Evolutionary conservation across 2,113 vertebrate species (phyloP).

Genomic region (Silurus meridionalis): DNA sequence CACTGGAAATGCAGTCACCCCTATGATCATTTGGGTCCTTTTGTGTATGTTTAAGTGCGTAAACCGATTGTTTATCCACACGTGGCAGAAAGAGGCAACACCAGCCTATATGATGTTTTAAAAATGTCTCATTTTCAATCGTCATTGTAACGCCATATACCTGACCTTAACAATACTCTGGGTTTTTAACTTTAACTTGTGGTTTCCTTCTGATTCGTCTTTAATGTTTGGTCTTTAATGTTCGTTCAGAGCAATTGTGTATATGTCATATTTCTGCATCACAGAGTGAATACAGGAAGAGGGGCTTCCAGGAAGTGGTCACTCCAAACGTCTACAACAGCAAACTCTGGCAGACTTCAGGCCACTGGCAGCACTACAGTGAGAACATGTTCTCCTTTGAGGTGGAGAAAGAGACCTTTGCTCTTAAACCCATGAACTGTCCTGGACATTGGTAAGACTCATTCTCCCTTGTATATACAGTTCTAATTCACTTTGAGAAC

Average conservation of each 20-base stretch:
- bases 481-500: not conserved
- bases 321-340: slow-evolving; percentile 96
- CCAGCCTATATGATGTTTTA: not conserved
- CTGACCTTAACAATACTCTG: not conserved
- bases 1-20: not conserved
- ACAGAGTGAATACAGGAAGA: slow-evolving; percentile 88
- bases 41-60: not conserved
- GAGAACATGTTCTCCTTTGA: slow-evolving; percentile 99
- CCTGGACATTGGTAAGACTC: slow-evolving; percentile 90
- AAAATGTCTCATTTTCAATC: not conserved
- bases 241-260: not conserved
- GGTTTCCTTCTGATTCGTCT: not conserved
- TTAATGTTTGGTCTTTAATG: not conserved
- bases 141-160: not conserved
- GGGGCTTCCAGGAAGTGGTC: slow-evolving; percentile 96
- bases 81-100: not conserved
- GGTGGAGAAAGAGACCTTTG: slow-evolving; percentile 92
- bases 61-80: not conserved
- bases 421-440: slow-evolving; percentile 98
- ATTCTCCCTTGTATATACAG: not conserved
- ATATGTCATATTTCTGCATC: not conserved
- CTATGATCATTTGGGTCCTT: not conserved
- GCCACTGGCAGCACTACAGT: slow-evolving; percentile 98
- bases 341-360: slow-evolving; percentile 95
- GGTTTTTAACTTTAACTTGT: not conserved